These are phyloP conservation scores for Atta colombica DNA, from an alignment of 1,140 invertebrate genomes.

Conservation along the genomic window DNA sequence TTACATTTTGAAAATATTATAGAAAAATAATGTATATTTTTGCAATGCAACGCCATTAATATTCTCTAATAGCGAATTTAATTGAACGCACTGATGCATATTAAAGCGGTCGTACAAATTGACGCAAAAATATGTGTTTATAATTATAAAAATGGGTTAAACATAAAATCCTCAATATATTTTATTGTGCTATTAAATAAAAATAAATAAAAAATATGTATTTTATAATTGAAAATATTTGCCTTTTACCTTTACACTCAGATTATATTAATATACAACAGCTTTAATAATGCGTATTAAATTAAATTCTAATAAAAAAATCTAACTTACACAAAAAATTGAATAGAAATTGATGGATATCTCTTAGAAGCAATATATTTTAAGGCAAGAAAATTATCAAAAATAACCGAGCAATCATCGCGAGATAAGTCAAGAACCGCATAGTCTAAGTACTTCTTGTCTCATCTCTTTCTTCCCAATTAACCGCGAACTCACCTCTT, in stretches of 20 bases:
- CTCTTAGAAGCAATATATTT: neutral
- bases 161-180: too few species aligned
- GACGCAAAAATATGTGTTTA: too few species aligned
- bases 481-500: constrained; percentile 62
- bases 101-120: too few species aligned
- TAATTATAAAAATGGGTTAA: too few species aligned
- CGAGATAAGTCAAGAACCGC: neutral
- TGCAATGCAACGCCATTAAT: neutral
- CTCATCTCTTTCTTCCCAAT: constrained; percentile 59
- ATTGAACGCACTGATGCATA: too few species aligned
- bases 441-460: neutral
- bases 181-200: too few species aligned
- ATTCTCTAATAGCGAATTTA: too few species aligned
- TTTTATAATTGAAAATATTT: too few species aligned
- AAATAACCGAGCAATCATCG: constrained; percentile 36
- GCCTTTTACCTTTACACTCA: too few species aligned
- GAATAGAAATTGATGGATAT: neutral
- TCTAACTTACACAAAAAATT: neutral
- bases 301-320: neutral
- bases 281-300: too few species aligned
- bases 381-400: constrained; percentile 5
- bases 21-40: neutral
- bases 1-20: neutral
- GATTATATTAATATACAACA: too few species aligned
- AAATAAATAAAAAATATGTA: too few species aligned